Conservation (phyloP, 2,888 invertebrate species). For the Lasioglossum oenotherae region DNA sequence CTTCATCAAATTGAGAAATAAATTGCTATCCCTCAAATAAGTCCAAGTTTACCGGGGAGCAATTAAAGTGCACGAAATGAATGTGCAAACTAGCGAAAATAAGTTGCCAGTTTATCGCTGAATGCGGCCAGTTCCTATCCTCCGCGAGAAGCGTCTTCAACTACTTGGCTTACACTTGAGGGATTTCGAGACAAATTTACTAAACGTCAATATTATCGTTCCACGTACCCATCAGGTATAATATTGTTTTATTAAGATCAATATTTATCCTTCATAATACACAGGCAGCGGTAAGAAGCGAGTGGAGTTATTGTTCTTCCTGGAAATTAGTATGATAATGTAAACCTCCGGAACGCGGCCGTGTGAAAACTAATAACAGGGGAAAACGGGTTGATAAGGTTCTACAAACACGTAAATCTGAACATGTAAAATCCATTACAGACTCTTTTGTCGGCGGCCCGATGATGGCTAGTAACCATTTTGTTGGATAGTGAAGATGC, state of each 20-base stretch:
- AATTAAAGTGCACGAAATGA: not conserved
- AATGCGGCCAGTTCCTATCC: not conserved
- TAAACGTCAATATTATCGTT: constrained; percentile 3
- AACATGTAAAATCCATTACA: not conserved
- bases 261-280: not conserved
- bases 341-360: not conserved
- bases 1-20: not conserved
- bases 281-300: not conserved
- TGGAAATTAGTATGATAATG: not conserved
- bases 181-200: constrained; percentile 2
- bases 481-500: not conserved
- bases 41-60: not conserved
- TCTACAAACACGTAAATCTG: not conserved
- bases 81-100: not conserved
- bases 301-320: not conserved
- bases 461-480: not conserved
- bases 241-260: constrained; percentile 11
- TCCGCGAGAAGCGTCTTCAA: not conserved
- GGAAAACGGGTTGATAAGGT: not conserved
- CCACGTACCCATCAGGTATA: not conserved
- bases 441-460: not conserved
- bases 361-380: not conserved
- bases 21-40: not conserved
- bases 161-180: not conserved
- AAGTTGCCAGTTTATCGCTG: not conserved